Evolutionary conservation across 2,797 vertebrate species (phyloP).

Genomic region (Capromys pilorides): DNA sequence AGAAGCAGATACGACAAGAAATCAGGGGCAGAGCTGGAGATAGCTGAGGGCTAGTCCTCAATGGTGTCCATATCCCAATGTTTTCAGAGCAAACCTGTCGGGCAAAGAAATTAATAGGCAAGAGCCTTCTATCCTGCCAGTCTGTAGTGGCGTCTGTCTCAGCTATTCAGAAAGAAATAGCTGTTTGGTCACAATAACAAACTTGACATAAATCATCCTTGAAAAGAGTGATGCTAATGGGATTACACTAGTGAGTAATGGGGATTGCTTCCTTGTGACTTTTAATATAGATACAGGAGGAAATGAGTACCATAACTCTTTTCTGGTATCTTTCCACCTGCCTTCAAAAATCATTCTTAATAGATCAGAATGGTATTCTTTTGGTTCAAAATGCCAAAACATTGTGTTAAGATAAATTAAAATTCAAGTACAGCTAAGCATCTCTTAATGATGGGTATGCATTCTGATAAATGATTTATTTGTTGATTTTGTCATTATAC

Average conservation of each 20-base stretch:
- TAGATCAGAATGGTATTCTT: not conserved
- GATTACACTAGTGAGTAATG: not conserved
- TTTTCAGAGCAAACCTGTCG: not conserved
- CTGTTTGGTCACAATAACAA: not conserved
- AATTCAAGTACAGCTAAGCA: not conserved
- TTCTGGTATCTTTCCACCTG: not conserved
- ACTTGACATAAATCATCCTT: not conserved
- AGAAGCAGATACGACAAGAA: constrained; percentile 15
- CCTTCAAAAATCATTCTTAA: not conserved
- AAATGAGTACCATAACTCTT: not conserved
- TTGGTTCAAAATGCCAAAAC: not conserved
- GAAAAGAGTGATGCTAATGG: not conserved
- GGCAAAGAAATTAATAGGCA: not conserved
- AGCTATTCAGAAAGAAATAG: not conserved
- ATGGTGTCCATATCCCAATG: not conserved
- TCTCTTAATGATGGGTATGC: not conserved
- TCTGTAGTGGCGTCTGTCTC: not conserved
- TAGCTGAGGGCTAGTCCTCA: not conserved
- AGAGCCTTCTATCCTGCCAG: not conserved
- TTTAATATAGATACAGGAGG: not conserved
- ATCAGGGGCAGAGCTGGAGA: not conserved
- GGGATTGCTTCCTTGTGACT: constrained; percentile 30
- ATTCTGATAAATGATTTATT: not conserved
- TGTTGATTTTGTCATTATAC: not conserved
- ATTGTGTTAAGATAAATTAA: not conserved